These are phyloP conservation scores for Anodontia alba DNA, from an alignment of 2,888 invertebrate genomes.

Conservation along the genomic window DNA sequence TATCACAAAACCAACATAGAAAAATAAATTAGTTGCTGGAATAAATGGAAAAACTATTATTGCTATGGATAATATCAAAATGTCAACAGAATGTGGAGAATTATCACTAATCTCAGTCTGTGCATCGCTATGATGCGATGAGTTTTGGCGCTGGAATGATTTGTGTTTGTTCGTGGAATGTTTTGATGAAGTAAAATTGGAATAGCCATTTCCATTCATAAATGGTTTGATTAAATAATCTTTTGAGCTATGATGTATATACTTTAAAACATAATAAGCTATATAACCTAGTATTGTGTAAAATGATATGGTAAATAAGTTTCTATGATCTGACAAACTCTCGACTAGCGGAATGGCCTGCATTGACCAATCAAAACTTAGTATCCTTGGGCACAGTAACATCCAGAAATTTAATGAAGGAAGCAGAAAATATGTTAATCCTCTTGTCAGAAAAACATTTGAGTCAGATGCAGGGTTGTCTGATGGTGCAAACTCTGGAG, in stretches of 20 bases:
- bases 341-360: constrained; percentile 95
- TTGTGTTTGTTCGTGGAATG: constrained; percentile 43
- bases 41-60: constrained; percentile 96
- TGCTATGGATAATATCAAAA: constrained; percentile 86
- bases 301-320: constrained; percentile 90
- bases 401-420: constrained; percentile 96
- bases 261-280: constrained; percentile 64
- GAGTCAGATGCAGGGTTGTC: constrained; percentile 98
- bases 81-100: constrained; percentile 62
- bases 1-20: constrained; percentile 99
- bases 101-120: not conserved
- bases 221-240: constrained; percentile 40
- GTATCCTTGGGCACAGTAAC: constrained; percentile 92
- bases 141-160: constrained; percentile 41
- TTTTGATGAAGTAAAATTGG: constrained; percentile 45
- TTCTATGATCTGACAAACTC: constrained; percentile 91
- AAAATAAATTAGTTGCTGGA: constrained; percentile 97
- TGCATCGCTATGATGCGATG: not conserved
- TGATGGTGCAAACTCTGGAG: constrained; percentile 95
- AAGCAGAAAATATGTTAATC: constrained; percentile 95
- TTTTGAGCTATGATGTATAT: constrained; percentile 53
- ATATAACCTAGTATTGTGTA: constrained; percentile 86
- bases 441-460: constrained; percentile 91
- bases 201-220: constrained; percentile 74
- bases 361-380: constrained; percentile 99